Evolutionary conservation across 2,888 invertebrate genomes (phyloP), one percentile per base, ranked within the genome.

Genomic region (Microplitis deprimator): DNA sequence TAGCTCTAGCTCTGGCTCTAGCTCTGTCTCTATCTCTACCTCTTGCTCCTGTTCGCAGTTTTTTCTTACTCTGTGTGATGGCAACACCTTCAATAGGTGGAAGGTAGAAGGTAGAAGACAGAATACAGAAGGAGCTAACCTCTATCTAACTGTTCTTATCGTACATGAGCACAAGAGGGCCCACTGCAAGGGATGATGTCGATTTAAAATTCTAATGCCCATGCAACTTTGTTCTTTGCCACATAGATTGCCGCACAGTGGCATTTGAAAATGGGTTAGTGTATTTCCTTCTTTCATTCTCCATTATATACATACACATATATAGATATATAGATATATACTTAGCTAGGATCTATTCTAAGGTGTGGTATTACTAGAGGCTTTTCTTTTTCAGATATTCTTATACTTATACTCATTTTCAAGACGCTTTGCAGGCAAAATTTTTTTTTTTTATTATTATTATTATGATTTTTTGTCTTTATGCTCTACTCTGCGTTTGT

Each of bases 171-270:
- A 72, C 81, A 76, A 73, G 70, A 80, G 74, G 77, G 41, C 75
- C 59, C 64, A 40, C 76, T 78, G 79, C 75, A 80, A 76, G 68
- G 75, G 77, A 81, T 81, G 82, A 80, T 81, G 85, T 84, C 84
- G 83, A 87, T 87, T 87, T 87, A 84, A 87, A 87, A 87, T 86
- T 87, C 87, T 86, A 87, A 87, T 86, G 82, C 75, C 65, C 77
- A 73, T 71, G 77, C 69, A 80, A 82, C 79, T 82, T 82, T 81
- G 80, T 79, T 81, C 81, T 78, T 80, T 80, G 74, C 76, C 75
- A 75, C 79, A 80, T 80, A 79, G 81, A 81, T 81, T 79, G 81
- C 76, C 65, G 75, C 75, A 79, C 76, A 75, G 80, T 79, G 50
- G 80, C 79, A 79, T 82, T 77, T 81, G 80, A 82, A 85, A 83